Conservation (phyloP, 2,888 invertebrate genomes). For the Cabera pusaria region DNA sequence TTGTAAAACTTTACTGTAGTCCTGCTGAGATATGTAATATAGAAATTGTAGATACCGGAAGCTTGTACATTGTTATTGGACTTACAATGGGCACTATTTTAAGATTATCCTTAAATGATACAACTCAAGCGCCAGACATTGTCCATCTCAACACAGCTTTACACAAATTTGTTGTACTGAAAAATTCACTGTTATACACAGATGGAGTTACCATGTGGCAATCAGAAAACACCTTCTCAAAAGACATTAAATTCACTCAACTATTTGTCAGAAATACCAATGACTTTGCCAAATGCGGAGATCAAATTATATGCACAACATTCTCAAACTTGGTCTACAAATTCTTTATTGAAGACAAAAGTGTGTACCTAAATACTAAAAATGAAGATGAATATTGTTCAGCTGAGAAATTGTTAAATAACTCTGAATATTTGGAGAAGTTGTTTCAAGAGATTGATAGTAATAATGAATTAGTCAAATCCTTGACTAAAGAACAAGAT, state of each 20-base stretch:
- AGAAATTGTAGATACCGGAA: slow-evolving; percentile 37
- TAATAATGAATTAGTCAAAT: slow-evolving; percentile 46
- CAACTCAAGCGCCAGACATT: slow-evolving; percentile 32
- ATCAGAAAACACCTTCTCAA: slow-evolving; percentile 44
- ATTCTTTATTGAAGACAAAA: slow-evolving; percentile 47
- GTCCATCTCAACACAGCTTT: slow-evolving; percentile 62
- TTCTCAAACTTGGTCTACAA: slow-evolving; percentile 56
- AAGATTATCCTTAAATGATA: slow-evolving; percentile 40
- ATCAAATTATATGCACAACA: slow-evolving; percentile 62
- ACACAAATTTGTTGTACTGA: slow-evolving; percentile 43
- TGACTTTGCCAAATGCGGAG: slow-evolving; percentile 52
- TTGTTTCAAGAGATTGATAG: slow-evolving; percentile 54
- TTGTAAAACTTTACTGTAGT: slow-evolving; percentile 52
- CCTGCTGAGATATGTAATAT: slow-evolving; percentile 59
- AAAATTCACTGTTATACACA: slow-evolving; percentile 55
- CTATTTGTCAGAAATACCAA: slow-evolving; percentile 55
- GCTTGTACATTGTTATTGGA: slow-evolving; percentile 45
- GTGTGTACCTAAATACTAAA: slow-evolving; percentile 39
- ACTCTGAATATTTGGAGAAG: slow-evolving; percentile 50
- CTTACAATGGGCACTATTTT: slow-evolving; percentile 61
- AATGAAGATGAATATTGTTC: slow-evolving; percentile 44
- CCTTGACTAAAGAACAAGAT: slow-evolving; percentile 49
- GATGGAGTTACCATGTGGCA: slow-evolving; percentile 67
- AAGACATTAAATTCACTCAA: slow-evolving; percentile 46
- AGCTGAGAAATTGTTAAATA: slow-evolving; percentile 50